Evolutionary conservation across 2,113 vertebrate genomes (phyloP), one percentile per base, ranked within the genome.

Genomic region (Martes martes): DNA sequence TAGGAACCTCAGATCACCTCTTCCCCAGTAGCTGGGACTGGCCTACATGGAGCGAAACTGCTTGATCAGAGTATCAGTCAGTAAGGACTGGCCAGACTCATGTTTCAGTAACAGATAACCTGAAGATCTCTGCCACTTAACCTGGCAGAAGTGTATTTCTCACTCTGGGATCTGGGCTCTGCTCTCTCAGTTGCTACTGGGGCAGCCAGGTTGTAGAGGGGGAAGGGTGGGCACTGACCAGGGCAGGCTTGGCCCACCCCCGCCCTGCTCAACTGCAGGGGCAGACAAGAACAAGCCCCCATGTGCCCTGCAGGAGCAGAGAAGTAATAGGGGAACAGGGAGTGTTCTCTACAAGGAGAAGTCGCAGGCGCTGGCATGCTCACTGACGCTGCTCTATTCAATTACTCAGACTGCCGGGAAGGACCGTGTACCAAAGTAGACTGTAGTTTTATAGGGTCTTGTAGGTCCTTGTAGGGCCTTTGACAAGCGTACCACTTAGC

Each of bases 41-140:
- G 10, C 23, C 39, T 26, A 1, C 6, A 0, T n/a, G 63, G n/a
- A 31, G 10, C 3, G 10, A 50, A 45, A 11, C 13, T 59, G 1
- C 7, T 50, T 1, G 11, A 7, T 50, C 11, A 6, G 28, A 50
- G 24, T n/a, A 9, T 47, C 28, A 11, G 36, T 79, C 36, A 82
- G 21, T 74, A 1, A 5, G 50, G 11, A 42, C 24, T 23, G 33
- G 6, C 74, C 47, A 31, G 50, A 52, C 14, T 50, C 19, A 6
- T 23, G 28, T 14, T 59, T 39, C 23, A 1, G 10, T 33, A 15
- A 57, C 61, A 76, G 79, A 36, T 59, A 55, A 73, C 55, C 33
- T 50, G 26, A 69, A 55, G 73, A 23, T 13, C 16, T 39, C 47
- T 1, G 1, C 33, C 57, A 33, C 24, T 50, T 24, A 18, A 73